Conservation (phyloP, 2,113 vertebrate genomes). For the Ramphastos sulfuratus region DNA sequence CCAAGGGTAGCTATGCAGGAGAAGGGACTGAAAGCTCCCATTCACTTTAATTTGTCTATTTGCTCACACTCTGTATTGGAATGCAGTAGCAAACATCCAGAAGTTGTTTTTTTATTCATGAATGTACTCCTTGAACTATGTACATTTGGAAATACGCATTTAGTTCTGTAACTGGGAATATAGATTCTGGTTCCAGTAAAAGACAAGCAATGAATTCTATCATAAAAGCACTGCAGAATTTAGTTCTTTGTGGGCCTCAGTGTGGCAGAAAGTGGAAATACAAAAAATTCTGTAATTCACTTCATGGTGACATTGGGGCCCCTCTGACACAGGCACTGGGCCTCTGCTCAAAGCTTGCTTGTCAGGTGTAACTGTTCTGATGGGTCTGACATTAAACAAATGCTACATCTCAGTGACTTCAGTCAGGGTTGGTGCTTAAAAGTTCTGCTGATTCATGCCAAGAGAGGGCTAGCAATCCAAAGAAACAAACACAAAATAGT, state of each 20-base stretch:
- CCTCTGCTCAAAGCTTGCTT: background rate
- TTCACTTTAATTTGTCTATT: slow-evolving; percentile 58
- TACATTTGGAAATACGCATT: background rate
- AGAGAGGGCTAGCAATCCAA: background rate
- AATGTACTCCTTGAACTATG: slow-evolving; percentile 23
- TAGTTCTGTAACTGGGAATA: background rate
- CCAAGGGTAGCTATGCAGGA: background rate
- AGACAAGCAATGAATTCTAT: background rate
- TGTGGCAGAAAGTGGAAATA: background rate
- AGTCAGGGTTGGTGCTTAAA: background rate
- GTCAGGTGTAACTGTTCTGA: background rate
- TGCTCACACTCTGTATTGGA: slow-evolving; percentile 43
- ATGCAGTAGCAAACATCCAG: slow-evolving; percentile 30
- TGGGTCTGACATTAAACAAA: background rate
- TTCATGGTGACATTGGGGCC: background rate
- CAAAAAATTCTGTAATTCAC: background rate
- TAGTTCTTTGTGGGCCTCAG: background rate
- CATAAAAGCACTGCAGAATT: background rate
- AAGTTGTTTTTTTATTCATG: background rate
- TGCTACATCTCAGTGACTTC: background rate
- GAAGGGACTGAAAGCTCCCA: slow-evolving; percentile 57
- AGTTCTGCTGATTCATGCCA: background rate
- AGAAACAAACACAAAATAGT: background rate
- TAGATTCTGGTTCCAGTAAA: background rate
- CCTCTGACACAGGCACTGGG: background rate